Evolutionary conservation across 2,113 vertebrate species (phyloP).

Genomic region (Myotis davidii): DNA sequence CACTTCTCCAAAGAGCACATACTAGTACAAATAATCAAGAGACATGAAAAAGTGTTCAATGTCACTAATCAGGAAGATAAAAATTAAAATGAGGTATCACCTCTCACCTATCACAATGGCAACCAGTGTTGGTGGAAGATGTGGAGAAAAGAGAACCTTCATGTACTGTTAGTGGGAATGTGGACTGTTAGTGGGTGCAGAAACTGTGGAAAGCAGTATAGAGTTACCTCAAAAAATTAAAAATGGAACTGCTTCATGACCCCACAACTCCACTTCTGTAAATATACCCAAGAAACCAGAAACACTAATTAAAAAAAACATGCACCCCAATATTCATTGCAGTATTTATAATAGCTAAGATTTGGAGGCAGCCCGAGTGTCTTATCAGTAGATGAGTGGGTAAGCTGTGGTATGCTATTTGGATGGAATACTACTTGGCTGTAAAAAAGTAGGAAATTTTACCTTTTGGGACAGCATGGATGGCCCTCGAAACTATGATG

Average conservation of each 20-base stretch:
- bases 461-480: background rate
- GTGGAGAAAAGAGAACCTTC: background rate
- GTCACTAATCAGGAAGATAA: background rate
- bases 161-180: background rate
- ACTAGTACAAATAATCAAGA: background rate
- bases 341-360: background rate
- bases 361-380: background rate
- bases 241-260: background rate
- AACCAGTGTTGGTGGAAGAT: background rate
- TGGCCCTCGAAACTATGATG: background rate
- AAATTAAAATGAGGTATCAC: background rate
- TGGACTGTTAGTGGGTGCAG: background rate
- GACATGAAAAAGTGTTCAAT: background rate
- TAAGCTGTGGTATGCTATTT: background rate
- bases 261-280: background rate
- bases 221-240: background rate
- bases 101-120: background rate
- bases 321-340: background rate
- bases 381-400: background rate
- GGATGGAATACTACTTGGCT: background rate
- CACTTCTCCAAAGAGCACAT: background rate
- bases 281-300: background rate
- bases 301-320: background rate
- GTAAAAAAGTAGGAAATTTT: background rate
- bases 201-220: background rate